Percentiles rank a stretch among this genome's conserved stretches.
phyloP scores from a whole-genome alignment of 1,140 invertebrate genomes.

The Aphis craccivora region DNA sequence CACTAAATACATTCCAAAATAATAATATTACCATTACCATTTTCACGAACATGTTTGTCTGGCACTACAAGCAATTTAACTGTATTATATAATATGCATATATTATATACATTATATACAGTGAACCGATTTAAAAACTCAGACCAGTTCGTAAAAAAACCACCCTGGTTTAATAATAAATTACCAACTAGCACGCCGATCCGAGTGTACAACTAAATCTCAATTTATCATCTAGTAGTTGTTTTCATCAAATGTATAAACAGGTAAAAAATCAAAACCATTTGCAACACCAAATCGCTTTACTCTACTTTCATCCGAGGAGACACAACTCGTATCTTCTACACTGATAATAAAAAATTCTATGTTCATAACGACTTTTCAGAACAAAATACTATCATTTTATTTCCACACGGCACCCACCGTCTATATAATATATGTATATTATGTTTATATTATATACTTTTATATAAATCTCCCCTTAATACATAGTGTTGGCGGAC shows the following conservation, averaged over 20 bases:
- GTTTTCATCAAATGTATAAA: not conserved
- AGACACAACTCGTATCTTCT: not conserved
- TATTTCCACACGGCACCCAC: not conserved
- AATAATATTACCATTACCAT: not conserved
- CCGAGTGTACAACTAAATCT: not conserved
- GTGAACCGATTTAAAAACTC: not conserved
- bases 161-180: not conserved
- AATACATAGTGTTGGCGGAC: not conserved
- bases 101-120: not conserved
- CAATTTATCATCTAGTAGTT: not conserved
- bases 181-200: not conserved
- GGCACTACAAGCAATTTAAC: not conserved
- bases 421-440: no score
- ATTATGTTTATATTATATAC: no score
- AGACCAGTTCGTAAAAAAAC: not conserved
- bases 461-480: not conserved
- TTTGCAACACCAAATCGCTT: not conserved
- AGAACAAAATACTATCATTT: not conserved
- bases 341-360: not conserved
- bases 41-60: not conserved
- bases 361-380: not conserved
- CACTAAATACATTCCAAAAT: not conserved
- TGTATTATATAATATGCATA: not conserved
- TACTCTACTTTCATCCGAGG: not conserved
- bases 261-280: not conserved